A percentile compares a stretch with the other conserved stretches of the same genome.
phyloP scores from a whole-genome alignment of 92 coral and sea anemone genomes.

The Bergia sp. region DNA sequence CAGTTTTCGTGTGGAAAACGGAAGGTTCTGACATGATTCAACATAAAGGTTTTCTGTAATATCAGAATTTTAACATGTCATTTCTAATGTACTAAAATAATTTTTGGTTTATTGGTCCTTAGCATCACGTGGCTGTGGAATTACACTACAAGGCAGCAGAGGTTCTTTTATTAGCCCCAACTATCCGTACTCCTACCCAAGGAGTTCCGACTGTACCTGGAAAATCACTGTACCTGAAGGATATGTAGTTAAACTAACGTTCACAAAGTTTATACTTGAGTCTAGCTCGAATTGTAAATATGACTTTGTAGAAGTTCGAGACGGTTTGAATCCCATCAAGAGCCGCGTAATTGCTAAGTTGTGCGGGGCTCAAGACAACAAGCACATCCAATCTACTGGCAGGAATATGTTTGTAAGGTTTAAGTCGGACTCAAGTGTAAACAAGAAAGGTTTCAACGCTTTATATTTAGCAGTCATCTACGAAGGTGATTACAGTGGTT shows the following conservation, averaged over 20 bases:
- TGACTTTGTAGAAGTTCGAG: background rate
- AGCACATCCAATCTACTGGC: background rate
- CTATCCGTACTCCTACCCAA: background rate
- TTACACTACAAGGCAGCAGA: background rate
- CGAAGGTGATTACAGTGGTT: too few species aligned
- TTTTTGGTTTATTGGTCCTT: too few species aligned
- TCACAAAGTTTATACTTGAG: background rate
- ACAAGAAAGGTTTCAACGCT: background rate
- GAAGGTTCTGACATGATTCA: too few species aligned
- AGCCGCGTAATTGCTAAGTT: background rate
- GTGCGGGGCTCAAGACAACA: background rate
- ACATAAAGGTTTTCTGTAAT: too few species aligned
- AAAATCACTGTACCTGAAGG: background rate
- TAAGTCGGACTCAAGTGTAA: background rate
- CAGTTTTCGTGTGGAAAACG: too few species aligned
- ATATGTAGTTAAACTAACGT: background rate
- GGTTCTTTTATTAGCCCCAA: background rate
- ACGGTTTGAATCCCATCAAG: background rate
- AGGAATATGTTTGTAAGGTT: background rate
- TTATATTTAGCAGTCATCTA: background rate
- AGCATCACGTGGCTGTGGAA: background rate
- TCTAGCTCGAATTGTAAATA: background rate
- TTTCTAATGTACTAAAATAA: too few species aligned
- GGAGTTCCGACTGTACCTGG: background rate
- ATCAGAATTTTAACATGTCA: too few species aligned